Evolutionary conservation across 1,140 invertebrate genomes (phyloP), one percentile per base, ranked within the genome.

Genomic region (Euschistus heros): DNA sequence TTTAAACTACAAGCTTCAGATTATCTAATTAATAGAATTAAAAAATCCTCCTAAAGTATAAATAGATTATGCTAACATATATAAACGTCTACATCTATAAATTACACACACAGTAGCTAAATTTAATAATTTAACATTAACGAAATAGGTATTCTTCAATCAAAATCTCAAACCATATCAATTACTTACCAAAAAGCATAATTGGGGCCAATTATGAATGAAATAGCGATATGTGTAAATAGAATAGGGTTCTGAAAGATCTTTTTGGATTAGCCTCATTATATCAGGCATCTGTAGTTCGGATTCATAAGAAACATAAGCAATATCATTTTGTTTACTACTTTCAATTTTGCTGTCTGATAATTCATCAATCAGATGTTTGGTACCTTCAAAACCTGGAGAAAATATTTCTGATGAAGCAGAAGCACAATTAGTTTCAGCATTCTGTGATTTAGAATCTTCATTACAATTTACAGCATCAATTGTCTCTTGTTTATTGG

Each of bases 181-280:
- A 20, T 63, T 70, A 80, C 85, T 84, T 80, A 91, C 90, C 80
- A 99, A 80, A 80, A 97, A 97, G 79, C 96, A 98, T 66, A 99
- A 80, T 80, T 98, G 93, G 76, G 97, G 97, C 97, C 97, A 99
- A 78, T 99, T 98, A 76, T 98, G 94, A 76, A 99, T 98, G 81
- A 99, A 99, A 83, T 99, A 99, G 81, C 97, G 86, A 82, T 99
- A 99, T 44, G 97, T 99, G 78, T 99, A 99, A 80, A 99, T 98
- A 67, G 95, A 98, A 81, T 99, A 99, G 30, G 97, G 97, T 84
- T 99, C 97, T 67, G 95, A 98, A 68, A 99, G 81, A 80, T 98
- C 97, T 76, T 95, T 97, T 74, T 97, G 94, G 75, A 99, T 99
- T 72, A 98, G 84, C 81, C 89, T 86, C 92, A 98, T 98, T 70